A percentile compares a stretch with the other conserved stretches of the same genome.
These are phyloP conservation scores for Meloidogyne exigua DNA, from an alignment of 1,140 invertebrate genomes.

Conservation along the genomic window DNA sequence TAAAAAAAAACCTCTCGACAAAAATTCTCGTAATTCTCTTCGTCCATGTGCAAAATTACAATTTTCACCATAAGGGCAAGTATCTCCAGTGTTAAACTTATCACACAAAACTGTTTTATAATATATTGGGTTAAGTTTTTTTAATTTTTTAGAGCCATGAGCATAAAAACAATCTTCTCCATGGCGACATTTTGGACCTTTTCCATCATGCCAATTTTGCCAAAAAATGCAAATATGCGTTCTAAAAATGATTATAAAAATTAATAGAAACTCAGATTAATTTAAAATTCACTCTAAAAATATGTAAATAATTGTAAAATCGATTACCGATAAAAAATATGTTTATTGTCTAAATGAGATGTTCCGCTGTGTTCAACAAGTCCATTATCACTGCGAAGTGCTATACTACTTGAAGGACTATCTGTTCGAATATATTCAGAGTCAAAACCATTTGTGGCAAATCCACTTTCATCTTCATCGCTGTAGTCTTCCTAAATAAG, in stretches of 20 bases:
- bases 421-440: neutral
- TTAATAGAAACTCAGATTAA: no score
- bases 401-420: constrained; percentile 1
- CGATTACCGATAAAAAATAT: neutral
- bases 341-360: neutral
- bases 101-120: constrained; percentile 11
- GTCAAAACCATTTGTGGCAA: neutral
- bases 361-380: neutral
- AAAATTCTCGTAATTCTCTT: neutral
- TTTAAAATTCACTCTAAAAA: neutral
- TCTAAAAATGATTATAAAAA: neutral
- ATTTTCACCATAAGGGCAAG: constrained; percentile 1
- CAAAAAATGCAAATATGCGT: constrained; percentile 12
- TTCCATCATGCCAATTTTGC: neutral
- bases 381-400: neutral
- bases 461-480: neutral
- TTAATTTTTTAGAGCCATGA: constrained; percentile 7
- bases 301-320: neutral
- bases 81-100: neutral
- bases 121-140: constrained; percentile 5
- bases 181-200: constrained; percentile 9
- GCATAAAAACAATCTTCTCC: neutral
- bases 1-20: neutral
- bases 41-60: constrained; percentile 6
- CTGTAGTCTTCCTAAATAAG: neutral